Conservation (phyloP, 2,113 vertebrate species). For the Illadopsis cleaveri region DNA sequence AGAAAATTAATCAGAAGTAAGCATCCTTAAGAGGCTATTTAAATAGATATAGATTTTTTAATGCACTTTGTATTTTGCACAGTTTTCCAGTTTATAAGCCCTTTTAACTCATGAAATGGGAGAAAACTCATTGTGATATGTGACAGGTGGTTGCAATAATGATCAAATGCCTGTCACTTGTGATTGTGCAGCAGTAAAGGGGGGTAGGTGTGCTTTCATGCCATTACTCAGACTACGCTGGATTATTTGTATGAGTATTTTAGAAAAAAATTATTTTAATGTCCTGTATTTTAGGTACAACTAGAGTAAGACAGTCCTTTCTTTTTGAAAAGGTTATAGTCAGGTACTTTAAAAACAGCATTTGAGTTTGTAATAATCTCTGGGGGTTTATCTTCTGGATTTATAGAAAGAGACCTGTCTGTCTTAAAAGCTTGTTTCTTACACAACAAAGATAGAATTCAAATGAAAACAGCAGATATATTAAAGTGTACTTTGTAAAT, state of each 20-base stretch:
- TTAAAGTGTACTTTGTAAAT: background rate
- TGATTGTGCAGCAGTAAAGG: background rate
- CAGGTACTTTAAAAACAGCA: background rate
- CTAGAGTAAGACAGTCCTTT: background rate
- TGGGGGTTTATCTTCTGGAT: background rate
- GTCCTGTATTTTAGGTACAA: background rate
- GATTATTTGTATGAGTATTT: background rate
- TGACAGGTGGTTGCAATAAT: conserved; percentile 31
- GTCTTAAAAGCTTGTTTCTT: background rate
- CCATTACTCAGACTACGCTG: background rate
- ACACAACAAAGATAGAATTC: background rate
- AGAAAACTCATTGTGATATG: background rate
- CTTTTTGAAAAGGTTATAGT: background rate
- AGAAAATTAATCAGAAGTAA: conserved; percentile 40
- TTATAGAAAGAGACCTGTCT: background rate
- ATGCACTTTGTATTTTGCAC: background rate
- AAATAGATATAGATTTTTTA: conserved; percentile 13
- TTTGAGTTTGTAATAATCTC: background rate
- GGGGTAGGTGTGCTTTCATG: background rate
- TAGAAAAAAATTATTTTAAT: background rate
- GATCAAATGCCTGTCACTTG: conserved; percentile 18
- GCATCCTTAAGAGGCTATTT: background rate
- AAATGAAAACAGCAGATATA: background rate
- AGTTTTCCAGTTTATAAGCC: background rate
- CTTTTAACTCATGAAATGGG: conserved; percentile 4